Base-by-base conservation (phyloP, 2,113 vertebrate species). In the Agapornis roseicollis region DNA sequence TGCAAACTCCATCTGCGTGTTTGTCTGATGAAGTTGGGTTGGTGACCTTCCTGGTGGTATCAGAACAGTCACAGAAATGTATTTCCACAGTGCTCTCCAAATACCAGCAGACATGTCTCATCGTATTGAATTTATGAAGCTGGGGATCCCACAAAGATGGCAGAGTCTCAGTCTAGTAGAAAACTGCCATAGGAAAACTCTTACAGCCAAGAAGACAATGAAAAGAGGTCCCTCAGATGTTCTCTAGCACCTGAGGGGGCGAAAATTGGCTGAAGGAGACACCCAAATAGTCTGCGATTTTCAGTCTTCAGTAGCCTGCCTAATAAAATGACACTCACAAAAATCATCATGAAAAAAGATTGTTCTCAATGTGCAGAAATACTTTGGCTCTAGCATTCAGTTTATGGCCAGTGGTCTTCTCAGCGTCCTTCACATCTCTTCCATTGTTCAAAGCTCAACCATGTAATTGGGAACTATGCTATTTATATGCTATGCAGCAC, bases 391-490 rank as follows among this genome's bases (percentile, higher is more conserved):
- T 81, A 15, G 29, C 33, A 61, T 50, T 56, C 16, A 37, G 4
- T 65, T 94, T 79, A 50, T 13, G 13, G 35, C 14, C 24, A 50
- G 37, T 11, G 29, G 29, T 89, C 17, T 3, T 55, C 44, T 56
- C 35, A 41, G 9, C 39, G 22, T n/a, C 35, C 29, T 72, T 69
- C 41, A 35, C 3, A 1, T 27, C 42, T 86, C 18, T 58, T 61
- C 39, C 17, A n/a, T n/a, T n/a, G 3, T n/a, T 56, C 69, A 42
- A 37, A 72, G 19, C n/a, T 93, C 46, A 14, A 24, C 33, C 20
- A 3, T 9, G 20, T 15, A 42, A 18, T 0, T 76, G 31, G 39
- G 52, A 68, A 11, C 8, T 3, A 23, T 4, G 1, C 10, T 22
- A 33, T 50, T 53, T 80, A 8, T 33, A 13, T 8, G 23, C 11